Percentiles rank a stretch among this genome's conserved stretches.
These are phyloP conservation scores for Pterois miles DNA, from an alignment of 2,797 vertebrate species.

Conservation along the genomic window DNA sequence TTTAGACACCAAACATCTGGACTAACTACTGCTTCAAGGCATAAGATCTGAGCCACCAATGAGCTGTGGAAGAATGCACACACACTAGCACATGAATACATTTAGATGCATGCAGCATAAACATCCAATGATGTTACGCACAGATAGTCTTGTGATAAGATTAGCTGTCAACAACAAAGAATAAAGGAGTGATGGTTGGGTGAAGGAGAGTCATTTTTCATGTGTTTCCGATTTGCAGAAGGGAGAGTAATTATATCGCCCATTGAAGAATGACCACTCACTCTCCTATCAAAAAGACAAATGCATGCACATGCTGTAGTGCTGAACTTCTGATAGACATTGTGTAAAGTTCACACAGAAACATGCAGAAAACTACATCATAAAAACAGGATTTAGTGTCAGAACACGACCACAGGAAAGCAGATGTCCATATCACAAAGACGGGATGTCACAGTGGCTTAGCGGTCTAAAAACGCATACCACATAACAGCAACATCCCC, in stretches of 20 bases:
- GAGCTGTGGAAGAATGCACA: constrained; percentile 46
- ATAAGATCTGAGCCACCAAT: constrained; percentile 66
- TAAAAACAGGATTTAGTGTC: neutral
- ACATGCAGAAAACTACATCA: neutral
- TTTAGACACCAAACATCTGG: constrained; percentile 80
- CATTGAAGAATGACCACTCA: constrained; percentile 15
- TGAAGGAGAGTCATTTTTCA: constrained; percentile 26
- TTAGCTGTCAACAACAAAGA: constrained; percentile 48
- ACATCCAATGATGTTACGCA: constrained; percentile 32
- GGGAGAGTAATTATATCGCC: constrained; percentile 47
- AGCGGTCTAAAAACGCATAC: neutral
- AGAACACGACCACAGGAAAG: constrained; percentile 14
- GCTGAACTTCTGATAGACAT: neutral
- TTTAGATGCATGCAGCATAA: constrained; percentile 46
- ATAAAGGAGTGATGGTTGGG: constrained; percentile 24
- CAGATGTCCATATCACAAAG: constrained; percentile 10
- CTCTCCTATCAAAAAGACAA: constrained; percentile 3
- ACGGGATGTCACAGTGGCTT: neutral
- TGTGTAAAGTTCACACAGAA: neutral
- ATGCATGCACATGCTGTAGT: neutral
- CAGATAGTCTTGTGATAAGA: constrained; percentile 59
- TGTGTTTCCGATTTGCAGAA: constrained; percentile 36
- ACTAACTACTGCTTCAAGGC: constrained; percentile 61
- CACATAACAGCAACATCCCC: neutral
- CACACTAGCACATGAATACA: constrained; percentile 22